Base-by-base conservation (phyloP, 2,888 invertebrate genomes). In the Aphodius granarius region DNA sequence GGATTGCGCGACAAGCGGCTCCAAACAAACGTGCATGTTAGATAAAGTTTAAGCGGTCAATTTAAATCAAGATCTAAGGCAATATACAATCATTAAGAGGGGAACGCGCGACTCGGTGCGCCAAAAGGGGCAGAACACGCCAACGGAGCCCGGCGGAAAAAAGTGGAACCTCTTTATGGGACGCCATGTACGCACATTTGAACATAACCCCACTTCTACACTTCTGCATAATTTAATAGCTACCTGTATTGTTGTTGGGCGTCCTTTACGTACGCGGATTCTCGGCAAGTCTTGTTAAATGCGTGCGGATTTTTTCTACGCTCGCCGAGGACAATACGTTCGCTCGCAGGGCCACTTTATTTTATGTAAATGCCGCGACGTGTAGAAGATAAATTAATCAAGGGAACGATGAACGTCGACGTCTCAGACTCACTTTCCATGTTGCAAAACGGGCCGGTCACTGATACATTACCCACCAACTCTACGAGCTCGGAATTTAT, bases 51-150 rank as follows among this genome's bases (percentile, higher is more conserved):
- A 81, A 83, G 80, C 81, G 80, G 80, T 81, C 82, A 81, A 81
- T 83, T 83, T 83, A 83, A 83, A 83, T 83, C 82, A 83, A 82
- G 81, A 81, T 82, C 80, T 80, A 77, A 77, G 80, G 83, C 81
- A 81, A 83, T 84, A 83, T 83, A 83, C 83, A 83, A 84, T 83
- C 84, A 83, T 84, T 84, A 83, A 83, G 81, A 22, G 68, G 43
- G n/a, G 43, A 43, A 43, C 43, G 43, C 43, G 43, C 43, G 43
- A 19, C 20, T 22, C 68, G 19, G 22, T 20, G 68, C 20, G 68
- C 68, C 68, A 68, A 68, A 68, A 68, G 68, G 22, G 68, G 68
- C 68, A 68, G 68, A 21, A 68, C 68, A 68, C 81, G 82, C 80
- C 82, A 81, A 82, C 82, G 83, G 79, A 80, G 82, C 81, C 81